phyloP scores from a whole-genome alignment of 1,140 invertebrate species.

The Ditylenchus dipsaci region DNA sequence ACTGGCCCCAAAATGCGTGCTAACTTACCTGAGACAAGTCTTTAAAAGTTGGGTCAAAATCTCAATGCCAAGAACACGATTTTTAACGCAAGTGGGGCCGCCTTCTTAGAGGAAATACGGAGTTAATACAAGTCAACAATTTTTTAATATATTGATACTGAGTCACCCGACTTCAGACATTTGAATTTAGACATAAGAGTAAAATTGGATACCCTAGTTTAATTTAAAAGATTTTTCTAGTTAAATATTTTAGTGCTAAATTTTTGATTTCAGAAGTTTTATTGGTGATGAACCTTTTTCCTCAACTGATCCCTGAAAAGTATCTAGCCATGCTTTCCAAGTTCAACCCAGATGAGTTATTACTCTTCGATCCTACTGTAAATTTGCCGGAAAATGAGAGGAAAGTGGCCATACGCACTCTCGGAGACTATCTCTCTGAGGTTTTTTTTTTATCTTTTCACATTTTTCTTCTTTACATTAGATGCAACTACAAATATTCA shows the following conservation, averaged over 20 bases:
- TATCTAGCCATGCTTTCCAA: slow-evolving; percentile 23
- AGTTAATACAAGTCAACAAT: too few species aligned
- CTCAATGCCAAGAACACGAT: too few species aligned
- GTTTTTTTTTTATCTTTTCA: slow-evolving; percentile 6
- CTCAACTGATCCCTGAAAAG: slow-evolving; percentile 35
- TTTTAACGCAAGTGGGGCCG: too few species aligned
- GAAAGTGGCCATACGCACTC: slow-evolving; percentile 33
- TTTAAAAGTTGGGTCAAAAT: too few species aligned
- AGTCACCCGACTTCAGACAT: too few species aligned
- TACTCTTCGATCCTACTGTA: slow-evolving; percentile 25
- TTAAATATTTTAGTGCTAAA: background rate
- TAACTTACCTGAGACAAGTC: too few species aligned
- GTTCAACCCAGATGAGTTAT: slow-evolving; percentile 16
- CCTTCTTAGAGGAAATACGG: too few species aligned
- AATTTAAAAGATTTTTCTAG: too few species aligned
- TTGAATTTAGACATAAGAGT: too few species aligned
- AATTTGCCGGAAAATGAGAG: slow-evolving; percentile 31
- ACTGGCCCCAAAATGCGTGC: too few species aligned
- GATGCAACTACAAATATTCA: slow-evolving; percentile 12
- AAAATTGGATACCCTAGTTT: too few species aligned
- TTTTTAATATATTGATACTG: too few species aligned
- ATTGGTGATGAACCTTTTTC: slow-evolving; percentile 37
- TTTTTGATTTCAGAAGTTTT: slow-evolving; percentile 25
- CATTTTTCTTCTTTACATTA: background rate
- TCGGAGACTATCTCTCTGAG: slow-evolving; percentile 29